These are phyloP conservation scores for Neodon shergylaensis DNA, from an alignment of 2,113 vertebrate genomes.

Conservation along the genomic window DNA sequence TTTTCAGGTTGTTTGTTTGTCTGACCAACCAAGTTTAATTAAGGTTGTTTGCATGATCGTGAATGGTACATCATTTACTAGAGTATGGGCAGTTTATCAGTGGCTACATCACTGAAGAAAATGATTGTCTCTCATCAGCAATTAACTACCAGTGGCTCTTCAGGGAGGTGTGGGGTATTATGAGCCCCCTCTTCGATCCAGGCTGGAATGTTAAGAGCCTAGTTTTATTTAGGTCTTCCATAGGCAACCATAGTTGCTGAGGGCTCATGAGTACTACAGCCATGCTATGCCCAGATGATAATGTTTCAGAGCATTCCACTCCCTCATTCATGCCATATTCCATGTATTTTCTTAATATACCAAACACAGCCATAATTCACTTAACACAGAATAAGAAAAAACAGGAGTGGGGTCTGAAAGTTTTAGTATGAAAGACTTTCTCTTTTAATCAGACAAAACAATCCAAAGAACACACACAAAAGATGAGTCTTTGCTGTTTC, in stretches of 20 bases:
- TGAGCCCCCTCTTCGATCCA: background rate
- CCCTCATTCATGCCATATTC: background rate
- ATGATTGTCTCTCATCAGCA: background rate
- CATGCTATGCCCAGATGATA: background rate
- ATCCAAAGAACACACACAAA: background rate
- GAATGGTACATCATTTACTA: background rate
- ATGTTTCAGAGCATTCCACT: background rate
- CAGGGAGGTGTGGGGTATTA: background rate
- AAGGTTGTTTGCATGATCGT: background rate
- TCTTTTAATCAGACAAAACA: background rate
- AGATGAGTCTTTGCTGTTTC: background rate
- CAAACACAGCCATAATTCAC: background rate
- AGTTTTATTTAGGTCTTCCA: background rate
- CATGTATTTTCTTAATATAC: background rate
- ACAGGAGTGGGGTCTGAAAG: background rate
- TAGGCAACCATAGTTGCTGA: background rate
- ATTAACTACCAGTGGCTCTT: background rate
- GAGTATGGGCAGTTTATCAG: background rate
- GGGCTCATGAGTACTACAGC: background rate
- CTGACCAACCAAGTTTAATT: background rate
- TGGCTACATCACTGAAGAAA: background rate
- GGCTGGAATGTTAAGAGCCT: no score
- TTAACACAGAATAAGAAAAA: constrained; percentile 4
- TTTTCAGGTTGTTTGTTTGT: background rate
- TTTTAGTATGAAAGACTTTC: background rate